Evolutionary conservation across 2,797 vertebrate genomes (phyloP), one percentile per base, ranked within the genome.

Genomic region (Tokudaia tokunoshimensis): DNA sequence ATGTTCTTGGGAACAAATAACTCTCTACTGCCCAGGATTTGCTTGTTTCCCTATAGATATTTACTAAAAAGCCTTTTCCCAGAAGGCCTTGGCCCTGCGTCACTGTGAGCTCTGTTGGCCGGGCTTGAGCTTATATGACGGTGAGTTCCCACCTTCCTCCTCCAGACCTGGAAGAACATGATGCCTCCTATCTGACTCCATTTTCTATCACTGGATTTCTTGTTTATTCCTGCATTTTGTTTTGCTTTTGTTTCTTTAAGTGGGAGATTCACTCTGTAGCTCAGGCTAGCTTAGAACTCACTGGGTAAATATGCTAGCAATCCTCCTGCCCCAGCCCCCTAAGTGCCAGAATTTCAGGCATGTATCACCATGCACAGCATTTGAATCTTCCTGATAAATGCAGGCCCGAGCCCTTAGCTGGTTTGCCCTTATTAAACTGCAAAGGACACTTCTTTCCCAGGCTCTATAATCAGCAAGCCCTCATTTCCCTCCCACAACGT

Each of bases 391-490:
- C 61, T 26, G 57, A 55, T 31, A 41, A 76, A 4, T 24, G 41
- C 34, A 41, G 76, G 41, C 55, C 14, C 1, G 55, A 79, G n/a
- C 82, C 14, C 14, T 67, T 2, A 0, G 31, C 50, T 55, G 20
- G 9, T 83, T 79, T 94, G 90, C 90, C 94, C 95, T 96, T 94
- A 31, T 2, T 61, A 97, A 80, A 61, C 31, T 0, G 6, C 78
- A 93, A 98, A 98, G 94, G 98, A 98, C 98, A 97, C 6, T 61
- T 86, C 85, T 92, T 95, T 17, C 6, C 89, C 96, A 94, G 91
- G 47, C 31, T 94, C 91, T 31, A 29, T 52, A 44, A 82, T 57
- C 3, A 4, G 84, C 4, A 3, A 89, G 80, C 41, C 72, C 65
- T 61, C 4, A 0, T 59, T 94, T 81, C 82, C 65, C 31, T 41